Conservation (phyloP, 2,797 vertebrate genomes). For the Notamacropus eugenii region DNA sequence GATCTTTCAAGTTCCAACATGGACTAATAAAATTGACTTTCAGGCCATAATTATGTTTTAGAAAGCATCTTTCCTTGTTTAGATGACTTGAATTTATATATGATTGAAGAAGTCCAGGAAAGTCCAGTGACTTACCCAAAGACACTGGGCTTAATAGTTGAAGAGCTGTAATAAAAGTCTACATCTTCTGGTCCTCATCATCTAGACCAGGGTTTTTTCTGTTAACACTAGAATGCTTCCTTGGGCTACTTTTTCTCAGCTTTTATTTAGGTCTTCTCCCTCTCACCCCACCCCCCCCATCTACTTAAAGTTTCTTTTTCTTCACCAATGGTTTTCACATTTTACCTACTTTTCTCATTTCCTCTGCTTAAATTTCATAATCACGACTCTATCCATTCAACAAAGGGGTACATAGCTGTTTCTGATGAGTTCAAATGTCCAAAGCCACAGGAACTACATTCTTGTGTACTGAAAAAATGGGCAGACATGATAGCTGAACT, state of each 20-base stretch:
- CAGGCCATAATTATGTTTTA: conserved; percentile 16
- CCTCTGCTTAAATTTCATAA: neutral
- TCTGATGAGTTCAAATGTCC: neutral
- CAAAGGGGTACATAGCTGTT: neutral
- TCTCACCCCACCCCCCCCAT: neutral
- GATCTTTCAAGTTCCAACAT: conserved; percentile 4
- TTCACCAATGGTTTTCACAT: neutral
- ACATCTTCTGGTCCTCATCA: neutral
- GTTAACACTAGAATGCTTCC: neutral
- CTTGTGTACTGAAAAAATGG: neutral
- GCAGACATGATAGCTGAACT: neutral
- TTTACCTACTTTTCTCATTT: neutral
- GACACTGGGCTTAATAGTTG: neutral
- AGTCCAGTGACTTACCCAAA: neutral
- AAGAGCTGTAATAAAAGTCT: neutral
- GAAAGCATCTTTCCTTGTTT: neutral
- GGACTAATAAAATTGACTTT: conserved; percentile 8
- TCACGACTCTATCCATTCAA: neutral
- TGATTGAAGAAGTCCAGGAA: neutral
- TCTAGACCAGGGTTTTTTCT: neutral
- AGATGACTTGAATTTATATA: neutral
- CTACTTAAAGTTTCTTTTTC: neutral
- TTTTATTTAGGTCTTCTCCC: neutral
- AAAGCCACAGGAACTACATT: neutral
- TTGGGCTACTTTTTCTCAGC: neutral